Percentiles rank a stretch among this genome's conserved stretches.
phyloP scores from a whole-genome alignment of 2,113 vertebrate genomes.

The Salvelinus sp. region DNA sequence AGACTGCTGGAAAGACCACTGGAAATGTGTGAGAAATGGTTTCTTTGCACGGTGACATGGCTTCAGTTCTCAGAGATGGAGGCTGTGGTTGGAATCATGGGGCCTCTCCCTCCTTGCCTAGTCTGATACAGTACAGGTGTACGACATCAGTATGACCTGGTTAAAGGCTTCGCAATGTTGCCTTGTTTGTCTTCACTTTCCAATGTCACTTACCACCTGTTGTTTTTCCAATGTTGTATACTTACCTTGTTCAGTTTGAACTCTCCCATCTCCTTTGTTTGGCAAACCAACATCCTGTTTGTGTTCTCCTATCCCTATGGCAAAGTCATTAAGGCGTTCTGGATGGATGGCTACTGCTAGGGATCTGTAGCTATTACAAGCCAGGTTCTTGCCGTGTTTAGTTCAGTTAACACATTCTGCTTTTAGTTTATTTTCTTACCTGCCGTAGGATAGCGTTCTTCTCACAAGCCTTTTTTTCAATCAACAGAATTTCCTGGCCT shows the following conservation, averaged over 20 bases:
- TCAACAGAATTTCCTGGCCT: neutral
- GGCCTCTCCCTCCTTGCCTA: neutral
- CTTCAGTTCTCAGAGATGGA: neutral
- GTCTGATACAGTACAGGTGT: neutral
- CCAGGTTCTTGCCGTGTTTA: neutral
- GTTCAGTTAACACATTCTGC: too few species aligned
- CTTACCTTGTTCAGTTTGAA: slow-evolving; percentile 6
- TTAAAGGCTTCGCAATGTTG: neutral
- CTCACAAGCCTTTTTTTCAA: neutral
- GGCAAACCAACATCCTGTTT: slow-evolving; percentile 7
- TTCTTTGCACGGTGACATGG: neutral
- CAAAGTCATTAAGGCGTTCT: neutral
- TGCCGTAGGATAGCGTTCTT: neutral
- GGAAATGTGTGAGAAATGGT: neutral
- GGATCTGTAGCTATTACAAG: neutral
- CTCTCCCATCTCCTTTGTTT: neutral
- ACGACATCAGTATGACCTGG: neutral
- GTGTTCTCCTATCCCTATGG: slow-evolving; percentile 4
- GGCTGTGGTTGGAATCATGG: neutral
- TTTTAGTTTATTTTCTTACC: neutral
- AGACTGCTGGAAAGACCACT: neutral
- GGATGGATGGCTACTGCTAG: neutral
- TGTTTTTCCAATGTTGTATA: neutral
- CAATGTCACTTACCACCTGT: neutral
- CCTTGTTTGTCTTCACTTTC: neutral